Percentiles rank a stretch among this genome's conserved stretches.
These are phyloP conservation scores for Monopterus albus DNA, from an alignment of 2,113 vertebrate genomes.

Conservation along the genomic window DNA sequence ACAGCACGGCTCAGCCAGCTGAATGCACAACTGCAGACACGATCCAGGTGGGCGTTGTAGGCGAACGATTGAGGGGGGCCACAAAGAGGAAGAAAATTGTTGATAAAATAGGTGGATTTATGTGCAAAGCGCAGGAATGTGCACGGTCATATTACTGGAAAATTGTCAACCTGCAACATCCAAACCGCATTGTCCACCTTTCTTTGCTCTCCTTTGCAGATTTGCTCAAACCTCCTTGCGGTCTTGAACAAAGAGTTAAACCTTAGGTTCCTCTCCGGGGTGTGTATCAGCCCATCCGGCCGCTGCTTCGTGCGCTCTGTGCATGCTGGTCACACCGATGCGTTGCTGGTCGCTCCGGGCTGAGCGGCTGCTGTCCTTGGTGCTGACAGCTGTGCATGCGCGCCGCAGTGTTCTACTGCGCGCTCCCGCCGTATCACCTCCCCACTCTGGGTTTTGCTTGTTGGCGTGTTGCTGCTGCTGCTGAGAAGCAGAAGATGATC, in stretches of 20 bases:
- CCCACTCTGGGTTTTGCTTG: conserved; percentile 56
- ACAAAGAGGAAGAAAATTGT: not conserved
- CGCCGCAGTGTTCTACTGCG: conserved; percentile 67
- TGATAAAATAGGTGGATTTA: conserved; percentile 53
- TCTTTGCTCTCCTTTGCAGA: conserved; percentile 26
- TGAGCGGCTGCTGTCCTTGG: conserved; percentile 82
- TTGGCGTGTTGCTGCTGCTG: conserved; percentile 57
- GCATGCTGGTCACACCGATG: conserved; percentile 34
- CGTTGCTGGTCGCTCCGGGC: conserved; percentile 46
- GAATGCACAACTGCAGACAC: conserved; percentile 26
- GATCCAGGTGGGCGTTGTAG: conserved; percentile 62
- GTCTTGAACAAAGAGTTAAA: not conserved
- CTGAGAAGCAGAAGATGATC: conserved; percentile 28
- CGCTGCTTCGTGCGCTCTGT: conserved; percentile 45
- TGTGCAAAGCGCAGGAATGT: conserved; percentile 79
- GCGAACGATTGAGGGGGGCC: conserved; percentile 27
- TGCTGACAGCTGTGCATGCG: conserved; percentile 83
- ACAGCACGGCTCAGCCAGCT: conserved; percentile 61
- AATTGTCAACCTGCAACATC: conserved; percentile 20
- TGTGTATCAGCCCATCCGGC: conserved; percentile 18
- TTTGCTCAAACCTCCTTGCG: conserved; percentile 1
- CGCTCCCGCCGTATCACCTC: conserved; percentile 70
- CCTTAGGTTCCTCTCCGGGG: not conserved
- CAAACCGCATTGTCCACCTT: conserved; percentile 46
- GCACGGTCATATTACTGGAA: conserved; percentile 52